Evolutionary conservation across 2,888 invertebrate genomes (phyloP), one percentile per base, ranked within the genome.

Genomic region (Calliphora vomitoria): DNA sequence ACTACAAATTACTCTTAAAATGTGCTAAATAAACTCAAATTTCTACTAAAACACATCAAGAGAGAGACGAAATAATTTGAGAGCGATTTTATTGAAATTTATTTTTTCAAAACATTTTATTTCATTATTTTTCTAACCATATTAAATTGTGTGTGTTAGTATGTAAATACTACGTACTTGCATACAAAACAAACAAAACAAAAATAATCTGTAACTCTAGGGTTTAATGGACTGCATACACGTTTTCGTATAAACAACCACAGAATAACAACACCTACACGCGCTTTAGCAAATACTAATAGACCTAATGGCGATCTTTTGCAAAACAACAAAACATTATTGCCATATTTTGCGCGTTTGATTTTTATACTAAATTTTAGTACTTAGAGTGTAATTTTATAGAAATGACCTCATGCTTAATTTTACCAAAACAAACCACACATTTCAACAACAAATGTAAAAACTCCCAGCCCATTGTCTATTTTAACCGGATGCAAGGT

Each of bases 401-500:
- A 44, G 31, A 80, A 53, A 85, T 85, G 80, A 85, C 60, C 60
- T 80, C 79, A 75, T 80, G 53, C 8, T 69, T 20, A 47, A 44
- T n/a, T 62, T 74, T 68, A 25, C 79, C 18, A 38, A 68, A 86
- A 68, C n/a, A 44, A 18, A 60, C 38, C 25, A 71, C 66, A 44
- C 20, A 53, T 68, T 58, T 13, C 3, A 38, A 68, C 11, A 68
- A 55, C 15, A 53, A 41, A 64, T 41, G 44, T 31, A 50, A 64
- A 15, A 85, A 82, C 71, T 71, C 78, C 83, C 83, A 83, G 35
- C 18, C 68, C 80, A 85, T 85, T 85, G 85, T 85, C 85, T 85
- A 85, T 60, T 85, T 75, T 47, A 75, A 81, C 80, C 85, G 85
- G 85, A 85, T 81, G 69, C 81, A 85, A 69, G 80, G 85, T 85